These are phyloP conservation scores for Polyommatus iphigenia DNA, from an alignment of 2,888 invertebrate species.

Conservation along the genomic window DNA sequence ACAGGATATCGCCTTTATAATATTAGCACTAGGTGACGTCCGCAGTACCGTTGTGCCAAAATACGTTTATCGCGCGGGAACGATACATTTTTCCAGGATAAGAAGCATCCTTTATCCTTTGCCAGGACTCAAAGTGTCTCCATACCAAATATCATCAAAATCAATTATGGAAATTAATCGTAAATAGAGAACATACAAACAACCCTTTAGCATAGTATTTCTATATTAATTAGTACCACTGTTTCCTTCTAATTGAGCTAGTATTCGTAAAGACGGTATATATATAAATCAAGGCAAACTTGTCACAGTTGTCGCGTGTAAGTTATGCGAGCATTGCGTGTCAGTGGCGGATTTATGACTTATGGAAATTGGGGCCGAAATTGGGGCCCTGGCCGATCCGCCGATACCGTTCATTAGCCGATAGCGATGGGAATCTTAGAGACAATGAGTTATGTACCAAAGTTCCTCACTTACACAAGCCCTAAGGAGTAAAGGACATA, in stretches of 20 bases:
- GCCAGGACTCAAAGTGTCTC: no score
- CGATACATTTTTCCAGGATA: no score
- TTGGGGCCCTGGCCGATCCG: conserved; percentile 39
- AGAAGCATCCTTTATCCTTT: no score
- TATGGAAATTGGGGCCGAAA: conserved; percentile 38
- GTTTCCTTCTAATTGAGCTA: conserved; percentile 26
- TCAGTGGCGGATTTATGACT: conserved; percentile 44
- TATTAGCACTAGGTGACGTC: no score
- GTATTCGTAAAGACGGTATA: conserved; percentile 19
- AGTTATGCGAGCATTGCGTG: conserved; percentile 54
- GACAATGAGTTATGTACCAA: not conserved
- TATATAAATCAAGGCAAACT: conserved; percentile 61
- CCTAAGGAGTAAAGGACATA: not conserved
- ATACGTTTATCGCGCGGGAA: no score
- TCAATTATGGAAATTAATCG: no score
- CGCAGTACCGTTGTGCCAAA: no score
- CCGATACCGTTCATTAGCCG: conserved; percentile 37
- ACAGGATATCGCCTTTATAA: no score
- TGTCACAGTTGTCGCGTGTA: conserved; percentile 59
- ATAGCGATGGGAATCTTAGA: not conserved
- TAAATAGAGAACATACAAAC: no score
- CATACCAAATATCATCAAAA: no score
- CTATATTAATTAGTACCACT: not conserved
- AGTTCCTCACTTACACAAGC: not conserved
- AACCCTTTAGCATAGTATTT: no score